Evolutionary conservation across 2,113 vertebrate species (phyloP), one percentile per base, ranked within the genome.

Genomic region (Podarcis cretensis): DNA sequence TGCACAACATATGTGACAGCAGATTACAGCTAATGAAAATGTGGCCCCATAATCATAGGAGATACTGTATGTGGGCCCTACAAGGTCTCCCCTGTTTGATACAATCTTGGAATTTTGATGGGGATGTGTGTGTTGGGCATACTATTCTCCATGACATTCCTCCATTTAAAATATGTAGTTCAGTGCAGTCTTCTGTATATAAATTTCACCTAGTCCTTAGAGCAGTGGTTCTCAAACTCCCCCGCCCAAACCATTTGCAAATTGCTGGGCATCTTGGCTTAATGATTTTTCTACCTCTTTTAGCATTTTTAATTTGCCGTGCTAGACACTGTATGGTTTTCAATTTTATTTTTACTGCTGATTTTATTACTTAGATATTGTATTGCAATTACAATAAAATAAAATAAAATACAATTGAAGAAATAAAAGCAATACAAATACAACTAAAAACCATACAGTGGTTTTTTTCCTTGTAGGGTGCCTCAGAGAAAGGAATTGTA

Each of bases 401-500:
- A 48, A 48, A 48, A 48, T 48, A 48, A 10, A 54, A 54, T 54
- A 54, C 9, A 54, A 54, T 54, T 54, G 10, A 54, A 54, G 48
- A 54, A 54, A 54, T 54, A 54, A 54, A 54, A 54, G 48, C 48
- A 54, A 54, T 54, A 54, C 48, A 54, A 54, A 54, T 54, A 54
- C 48, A 54, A 54, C 48, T 54, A 54, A 54, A 48, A 54, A 54
- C 48, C 48, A 54, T 54, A 54, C n/a, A 54, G 40, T 12, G 20
- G n/a, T 63, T 59, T 10, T 25, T 88, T 5, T n/a, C 8, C 7
- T 79, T 43, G 74, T 84, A 92, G 89, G 57, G 74, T 74, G 94
- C 89, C 40, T 91, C 92, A n/a, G 91, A 92, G 89, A 91, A 89
- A 84, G 81, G 84, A 76, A 82, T 82, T 0, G 69, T 89, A 18